Evolutionary conservation across 2,797 vertebrate genomes (phyloP).

Genomic region (Enteromius mattozi): DNA sequence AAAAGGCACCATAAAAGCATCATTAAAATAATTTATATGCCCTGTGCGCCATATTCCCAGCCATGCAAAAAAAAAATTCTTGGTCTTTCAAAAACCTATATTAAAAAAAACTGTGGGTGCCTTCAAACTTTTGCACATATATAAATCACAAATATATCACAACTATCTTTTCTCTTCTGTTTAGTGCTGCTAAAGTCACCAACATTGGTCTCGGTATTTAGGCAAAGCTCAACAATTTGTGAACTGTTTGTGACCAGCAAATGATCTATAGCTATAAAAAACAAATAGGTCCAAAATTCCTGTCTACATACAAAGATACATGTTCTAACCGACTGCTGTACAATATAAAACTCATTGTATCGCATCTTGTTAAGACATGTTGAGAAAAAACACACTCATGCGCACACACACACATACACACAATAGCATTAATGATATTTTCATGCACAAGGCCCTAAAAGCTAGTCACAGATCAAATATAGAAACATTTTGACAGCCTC

Average conservation of each 20-base stretch:
- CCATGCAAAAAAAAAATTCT: background rate
- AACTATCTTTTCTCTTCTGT: background rate
- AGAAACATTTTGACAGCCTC: constrained; percentile 9
- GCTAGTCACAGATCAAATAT: constrained; percentile 20
- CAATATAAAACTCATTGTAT: background rate
- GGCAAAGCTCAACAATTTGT: background rate
- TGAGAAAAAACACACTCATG: background rate
- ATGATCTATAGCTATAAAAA: background rate
- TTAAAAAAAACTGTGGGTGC: background rate
- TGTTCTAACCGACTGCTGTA: background rate
- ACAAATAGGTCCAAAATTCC: background rate
- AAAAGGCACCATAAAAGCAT: background rate
- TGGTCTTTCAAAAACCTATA: background rate
- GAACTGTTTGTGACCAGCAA: background rate
- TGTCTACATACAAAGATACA: background rate
- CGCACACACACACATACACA: background rate
- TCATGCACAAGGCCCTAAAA: background rate
- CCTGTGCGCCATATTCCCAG: background rate
- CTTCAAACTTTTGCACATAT: background rate
- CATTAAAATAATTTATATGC: background rate
- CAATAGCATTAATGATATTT: background rate
- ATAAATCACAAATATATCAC: background rate
- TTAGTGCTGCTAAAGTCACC: background rate
- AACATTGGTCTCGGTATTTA: background rate
- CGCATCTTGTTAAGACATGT: background rate